Base-by-base conservation (phyloP, 2,888 invertebrate genomes). In the Busseola fusca region DNA sequence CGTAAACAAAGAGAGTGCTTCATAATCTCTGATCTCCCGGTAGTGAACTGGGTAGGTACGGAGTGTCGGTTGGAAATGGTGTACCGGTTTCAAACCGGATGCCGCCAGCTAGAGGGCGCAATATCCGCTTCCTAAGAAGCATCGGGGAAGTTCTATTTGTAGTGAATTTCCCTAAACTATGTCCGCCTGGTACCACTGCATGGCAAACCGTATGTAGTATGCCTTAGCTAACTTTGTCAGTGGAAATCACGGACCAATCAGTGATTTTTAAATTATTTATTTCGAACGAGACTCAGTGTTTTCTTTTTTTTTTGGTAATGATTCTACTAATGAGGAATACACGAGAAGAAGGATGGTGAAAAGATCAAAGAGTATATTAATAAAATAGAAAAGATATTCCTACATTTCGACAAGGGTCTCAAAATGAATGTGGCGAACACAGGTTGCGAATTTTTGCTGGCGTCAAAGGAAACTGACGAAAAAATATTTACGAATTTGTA, bases 81-180 rank as follows among this genome's bases (percentile, higher is more conserved):
- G 63, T 84, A 80, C 84, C 86, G 76, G 74, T 67, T 70, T 71
- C 64, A 76, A 74, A 75, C 76, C 81, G 84, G 86, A 87, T 81
- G 75, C 68, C 76, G 50, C 66, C 72, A 77, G 84, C 81, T 83
- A 81, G 85, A 86, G 79, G 78, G 86, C 79, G 88, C 84, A 88
- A 88, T 88, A 88, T 88, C 88, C 88, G 86, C 77, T 84, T 84
- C 84, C 79, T 81, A 73, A 73, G 84, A 78, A 81, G 76, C 72
- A 74, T 62, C 66, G 70, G 40, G 57, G 48, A 71, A 82, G 72
- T 80, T 74, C 69, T 82, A 70, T 84, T 79, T 81, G 64, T 65
- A 63, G 75, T 72, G 64, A 79, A 81, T 79, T 81, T 74, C 57
- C 9, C 66, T 64, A 62, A 71, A 65, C 48, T 75, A 76, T 84